phyloP scores from a whole-genome alignment of 2,888 invertebrate species.

The Leucoptera coffeella region DNA sequence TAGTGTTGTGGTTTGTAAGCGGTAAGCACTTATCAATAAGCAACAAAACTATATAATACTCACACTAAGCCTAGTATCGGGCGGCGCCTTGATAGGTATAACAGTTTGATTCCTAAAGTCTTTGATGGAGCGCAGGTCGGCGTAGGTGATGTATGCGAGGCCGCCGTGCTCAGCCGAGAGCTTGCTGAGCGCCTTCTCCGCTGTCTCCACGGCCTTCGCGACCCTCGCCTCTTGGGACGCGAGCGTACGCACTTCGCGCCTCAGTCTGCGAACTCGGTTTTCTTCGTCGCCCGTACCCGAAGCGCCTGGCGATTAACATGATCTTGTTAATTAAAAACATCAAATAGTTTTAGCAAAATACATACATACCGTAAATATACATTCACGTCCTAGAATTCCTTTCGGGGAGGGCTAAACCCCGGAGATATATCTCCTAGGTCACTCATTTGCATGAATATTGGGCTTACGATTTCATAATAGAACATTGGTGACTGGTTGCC shows the following conservation, averaged over 20 bases:
- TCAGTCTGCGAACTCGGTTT: constrained; percentile 37
- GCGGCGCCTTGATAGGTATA: constrained; percentile 94
- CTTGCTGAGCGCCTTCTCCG: constrained; percentile 62
- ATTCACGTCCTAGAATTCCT: no score
- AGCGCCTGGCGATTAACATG: constrained; percentile 6
- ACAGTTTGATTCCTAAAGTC: constrained; percentile 85
- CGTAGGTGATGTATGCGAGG: constrained; percentile 85
- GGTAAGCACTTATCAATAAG: no score
- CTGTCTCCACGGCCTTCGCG: constrained; percentile 66
- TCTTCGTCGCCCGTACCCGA: constrained; percentile 13
- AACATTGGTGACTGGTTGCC: no score
- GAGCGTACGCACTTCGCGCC: constrained; percentile 58
- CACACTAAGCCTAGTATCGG: constrained; percentile 85
- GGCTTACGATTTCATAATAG: no score
- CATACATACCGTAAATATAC: no score
- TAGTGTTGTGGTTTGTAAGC: no score
- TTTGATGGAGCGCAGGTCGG: constrained; percentile 79
- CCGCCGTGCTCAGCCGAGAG: constrained; percentile 66
- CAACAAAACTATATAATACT: no score
- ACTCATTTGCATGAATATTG: no score
- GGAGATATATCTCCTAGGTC: no score
- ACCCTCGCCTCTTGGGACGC: constrained; percentile 69
- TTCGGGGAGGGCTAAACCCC: no score
- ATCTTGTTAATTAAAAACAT: no score
- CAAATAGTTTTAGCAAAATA: no score